Evolutionary conservation across 2,113 vertebrate genomes (phyloP).

Genomic region (Antechinus flavipes): DNA sequence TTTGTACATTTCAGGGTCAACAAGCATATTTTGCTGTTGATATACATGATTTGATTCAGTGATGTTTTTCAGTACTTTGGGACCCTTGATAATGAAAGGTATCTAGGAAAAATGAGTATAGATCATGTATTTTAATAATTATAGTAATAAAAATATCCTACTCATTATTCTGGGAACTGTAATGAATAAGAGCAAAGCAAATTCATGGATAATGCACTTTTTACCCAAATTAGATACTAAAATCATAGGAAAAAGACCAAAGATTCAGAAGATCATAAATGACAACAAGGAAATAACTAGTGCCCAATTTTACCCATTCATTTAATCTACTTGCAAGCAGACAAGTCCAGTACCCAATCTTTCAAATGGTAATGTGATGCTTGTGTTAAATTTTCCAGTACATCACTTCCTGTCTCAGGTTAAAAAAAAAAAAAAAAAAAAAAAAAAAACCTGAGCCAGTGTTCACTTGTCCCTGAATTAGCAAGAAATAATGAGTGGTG

Average conservation of each 20-base stretch:
- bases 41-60: neutral
- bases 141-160: neutral
- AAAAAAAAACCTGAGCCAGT: too few species aligned
- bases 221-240: neutral
- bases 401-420: neutral
- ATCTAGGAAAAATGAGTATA: neutral
- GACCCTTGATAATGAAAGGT: neutral
- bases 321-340: too few species aligned
- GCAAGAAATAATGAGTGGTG: neutral
- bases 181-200: conserved; percentile 12
- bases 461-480: neutral
- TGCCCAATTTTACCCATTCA: neutral
- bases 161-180: neutral
- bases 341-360: neutral
- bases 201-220: conserved; percentile 3
- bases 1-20: neutral
- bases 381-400: neutral
- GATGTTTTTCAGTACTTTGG: neutral
- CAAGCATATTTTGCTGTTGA: neutral
- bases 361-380: neutral
- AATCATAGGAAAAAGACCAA: neutral
- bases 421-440: too few species aligned
- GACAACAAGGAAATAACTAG: neutral
- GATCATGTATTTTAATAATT: neutral
- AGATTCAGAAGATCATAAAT: neutral